Evolutionary conservation across 2,113 vertebrate genomes (phyloP).

Genomic region (Carassius carassius): DNA sequence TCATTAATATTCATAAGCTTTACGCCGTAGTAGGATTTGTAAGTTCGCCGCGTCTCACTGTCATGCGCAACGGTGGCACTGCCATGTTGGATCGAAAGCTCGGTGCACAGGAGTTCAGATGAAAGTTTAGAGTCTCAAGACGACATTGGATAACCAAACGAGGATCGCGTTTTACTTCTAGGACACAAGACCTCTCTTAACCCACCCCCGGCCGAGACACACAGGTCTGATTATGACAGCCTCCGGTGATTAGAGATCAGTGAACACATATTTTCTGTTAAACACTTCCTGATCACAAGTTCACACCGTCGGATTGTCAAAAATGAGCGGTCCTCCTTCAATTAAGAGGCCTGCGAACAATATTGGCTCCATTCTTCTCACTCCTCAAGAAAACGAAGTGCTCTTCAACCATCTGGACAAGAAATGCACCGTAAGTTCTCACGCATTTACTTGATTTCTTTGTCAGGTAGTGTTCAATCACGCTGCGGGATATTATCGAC

Average conservation of each 20-base stretch:
- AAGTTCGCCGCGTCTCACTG: not conserved
- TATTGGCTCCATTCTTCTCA: slow-evolving; percentile 83
- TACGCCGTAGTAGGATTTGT: slow-evolving; percentile 7
- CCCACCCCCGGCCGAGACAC: slow-evolving; percentile 15
- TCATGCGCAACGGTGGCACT: slow-evolving; percentile 61
- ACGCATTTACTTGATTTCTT: slow-evolving; percentile 44
- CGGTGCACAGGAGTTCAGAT: slow-evolving; percentile 70
- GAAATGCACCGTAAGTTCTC: slow-evolving; percentile 92
- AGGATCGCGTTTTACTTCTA: not conserved
- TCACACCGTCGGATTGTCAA: slow-evolving; percentile 57
- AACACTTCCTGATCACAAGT: slow-evolving; percentile 60
- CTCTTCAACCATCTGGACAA: slow-evolving; percentile 88
- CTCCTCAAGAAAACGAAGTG: slow-evolving; percentile 86
- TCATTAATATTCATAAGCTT: slow-evolving; percentile 20
- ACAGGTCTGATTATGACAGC: slow-evolving; percentile 54
- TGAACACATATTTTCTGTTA: slow-evolving; percentile 66
- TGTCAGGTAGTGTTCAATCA: slow-evolving; percentile 6
- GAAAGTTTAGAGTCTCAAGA: slow-evolving; percentile 69
- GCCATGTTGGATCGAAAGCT: slow-evolving; percentile 87
- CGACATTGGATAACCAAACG: not conserved
- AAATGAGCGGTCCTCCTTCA: slow-evolving; percentile 84
- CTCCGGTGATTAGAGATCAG: slow-evolving; percentile 66
- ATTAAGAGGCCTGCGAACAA: slow-evolving; percentile 78
- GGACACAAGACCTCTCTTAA: not conserved
- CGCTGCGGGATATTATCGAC: not conserved